Percentiles rank a stretch among this genome's conserved stretches.
phyloP scores from a whole-genome alignment of 2,113 vertebrate species.

The Bubalus kerabau region DNA sequence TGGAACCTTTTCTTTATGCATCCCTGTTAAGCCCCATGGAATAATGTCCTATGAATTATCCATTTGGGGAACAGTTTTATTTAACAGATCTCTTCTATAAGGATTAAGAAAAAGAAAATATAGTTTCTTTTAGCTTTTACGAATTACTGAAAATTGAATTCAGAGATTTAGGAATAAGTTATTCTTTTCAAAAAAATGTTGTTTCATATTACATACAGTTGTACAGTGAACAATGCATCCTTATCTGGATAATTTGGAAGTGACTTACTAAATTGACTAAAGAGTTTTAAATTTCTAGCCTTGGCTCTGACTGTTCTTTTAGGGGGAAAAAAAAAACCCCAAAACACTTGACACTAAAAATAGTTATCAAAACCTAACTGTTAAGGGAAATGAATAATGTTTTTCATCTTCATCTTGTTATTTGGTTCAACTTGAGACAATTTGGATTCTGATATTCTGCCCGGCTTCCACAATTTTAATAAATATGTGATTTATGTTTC shows the following conservation, averaged over 20 bases:
- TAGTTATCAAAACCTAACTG: background rate
- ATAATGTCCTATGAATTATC: background rate
- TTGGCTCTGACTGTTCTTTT: background rate
- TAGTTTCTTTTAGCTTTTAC: background rate
- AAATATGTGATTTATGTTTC: background rate
- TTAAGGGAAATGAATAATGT: background rate
- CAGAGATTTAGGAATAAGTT: background rate
- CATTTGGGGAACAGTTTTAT: background rate
- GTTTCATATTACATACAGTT: background rate
- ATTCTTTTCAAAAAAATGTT: background rate
- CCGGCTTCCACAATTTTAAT: background rate
- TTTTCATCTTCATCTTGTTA: background rate
- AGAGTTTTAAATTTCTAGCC: background rate
- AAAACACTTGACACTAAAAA: background rate
- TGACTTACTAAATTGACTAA: background rate
- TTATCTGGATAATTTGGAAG: background rate
- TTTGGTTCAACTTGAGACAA: background rate
- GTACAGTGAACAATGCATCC: background rate
- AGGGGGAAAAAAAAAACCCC: background rate
- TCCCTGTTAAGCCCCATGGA: background rate
- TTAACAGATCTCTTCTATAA: background rate
- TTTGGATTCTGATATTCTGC: background rate
- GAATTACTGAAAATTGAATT: constrained; percentile 1
- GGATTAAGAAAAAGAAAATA: constrained; percentile 7
- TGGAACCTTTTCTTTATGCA: background rate